Conservation (phyloP, 2,113 vertebrate genomes). For the Rhipidura dahli region DNA sequence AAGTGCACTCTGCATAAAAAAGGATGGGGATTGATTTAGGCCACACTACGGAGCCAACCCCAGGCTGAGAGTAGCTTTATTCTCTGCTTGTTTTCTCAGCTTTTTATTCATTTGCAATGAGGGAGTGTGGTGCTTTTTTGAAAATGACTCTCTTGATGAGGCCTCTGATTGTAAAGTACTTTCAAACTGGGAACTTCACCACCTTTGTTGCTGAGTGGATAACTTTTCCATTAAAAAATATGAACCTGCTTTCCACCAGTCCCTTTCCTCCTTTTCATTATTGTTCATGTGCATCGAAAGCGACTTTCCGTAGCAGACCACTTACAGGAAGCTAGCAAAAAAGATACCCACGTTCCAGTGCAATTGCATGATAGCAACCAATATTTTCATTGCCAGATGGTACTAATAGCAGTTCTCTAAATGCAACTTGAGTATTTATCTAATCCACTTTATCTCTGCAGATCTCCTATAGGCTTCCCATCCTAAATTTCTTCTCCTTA, state of each 20-base stretch:
- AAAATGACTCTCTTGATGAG: conserved; percentile 74
- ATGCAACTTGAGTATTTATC: neutral
- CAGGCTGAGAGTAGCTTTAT: conserved; percentile 71
- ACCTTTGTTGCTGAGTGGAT: conserved; percentile 70
- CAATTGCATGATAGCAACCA: neutral
- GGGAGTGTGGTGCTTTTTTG: conserved; percentile 71
- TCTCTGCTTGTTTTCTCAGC: conserved; percentile 73
- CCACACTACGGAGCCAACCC: conserved; percentile 50
- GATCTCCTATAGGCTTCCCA: neutral
- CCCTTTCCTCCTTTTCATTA: conserved; percentile 24
- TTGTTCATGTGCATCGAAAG: neutral
- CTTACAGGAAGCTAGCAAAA: neutral
- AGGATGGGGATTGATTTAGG: conserved; percentile 68
- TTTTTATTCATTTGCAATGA: conserved; percentile 72
- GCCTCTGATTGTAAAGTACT: conserved; percentile 74
- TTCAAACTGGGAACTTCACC: conserved; percentile 72
- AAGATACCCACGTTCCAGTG: neutral
- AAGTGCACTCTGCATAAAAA: conserved; percentile 75
- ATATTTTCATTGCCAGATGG: conserved; percentile 14
- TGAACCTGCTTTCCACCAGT: conserved; percentile 44
- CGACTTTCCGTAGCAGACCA: neutral
- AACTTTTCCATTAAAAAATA: conserved; percentile 68
- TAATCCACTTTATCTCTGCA: neutral
- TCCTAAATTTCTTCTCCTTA: neutral
- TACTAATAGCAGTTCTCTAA: conserved; percentile 15